Evolutionary conservation across 2,113 vertebrate species (phyloP).

Genomic region (Dipodomys merriami): DNA sequence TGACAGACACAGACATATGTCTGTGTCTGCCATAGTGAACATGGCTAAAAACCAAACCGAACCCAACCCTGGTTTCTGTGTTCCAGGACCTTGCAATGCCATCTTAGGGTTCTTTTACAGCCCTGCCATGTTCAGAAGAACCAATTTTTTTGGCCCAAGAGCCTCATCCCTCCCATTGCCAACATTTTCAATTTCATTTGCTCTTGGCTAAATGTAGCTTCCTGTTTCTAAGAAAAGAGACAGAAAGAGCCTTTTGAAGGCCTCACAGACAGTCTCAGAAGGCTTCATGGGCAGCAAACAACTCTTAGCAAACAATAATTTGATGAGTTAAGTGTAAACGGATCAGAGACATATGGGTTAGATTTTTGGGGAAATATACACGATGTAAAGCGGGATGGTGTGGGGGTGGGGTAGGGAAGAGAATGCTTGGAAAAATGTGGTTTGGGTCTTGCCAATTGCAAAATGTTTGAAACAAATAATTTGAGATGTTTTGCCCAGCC

Average conservation of each 20-base stretch:
- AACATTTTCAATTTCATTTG: conserved; percentile 61
- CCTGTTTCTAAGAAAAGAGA: conserved; percentile 78
- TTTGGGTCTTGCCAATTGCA: conserved; percentile 79
- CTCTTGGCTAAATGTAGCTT: conserved; percentile 65
- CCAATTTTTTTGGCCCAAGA: background rate
- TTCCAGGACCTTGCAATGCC: background rate
- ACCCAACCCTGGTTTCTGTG: background rate
- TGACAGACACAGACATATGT: background rate
- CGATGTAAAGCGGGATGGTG: conserved; percentile 67
- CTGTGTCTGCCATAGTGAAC: too few relatives aligned
- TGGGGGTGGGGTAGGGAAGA: conserved; percentile 41
- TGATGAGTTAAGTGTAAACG: conserved; percentile 81
- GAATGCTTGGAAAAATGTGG: conserved; percentile 81
- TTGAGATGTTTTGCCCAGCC: conserved; percentile 69
- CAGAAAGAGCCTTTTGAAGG: conserved; percentile 53
- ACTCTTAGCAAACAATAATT: conserved; percentile 71
- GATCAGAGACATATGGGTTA: conserved; percentile 79
- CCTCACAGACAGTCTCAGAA: conserved; percentile 72
- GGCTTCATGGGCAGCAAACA: conserved; percentile 70
- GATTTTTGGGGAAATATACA: conserved; percentile 77
- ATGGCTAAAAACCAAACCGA: background rate
- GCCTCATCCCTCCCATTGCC: background rate
- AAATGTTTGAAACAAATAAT: conserved; percentile 79
- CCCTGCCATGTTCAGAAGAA: background rate
- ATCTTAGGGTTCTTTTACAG: background rate